phyloP scores from a whole-genome alignment of 2,797 vertebrate genomes.

The Hemitrygon akajei region DNA sequence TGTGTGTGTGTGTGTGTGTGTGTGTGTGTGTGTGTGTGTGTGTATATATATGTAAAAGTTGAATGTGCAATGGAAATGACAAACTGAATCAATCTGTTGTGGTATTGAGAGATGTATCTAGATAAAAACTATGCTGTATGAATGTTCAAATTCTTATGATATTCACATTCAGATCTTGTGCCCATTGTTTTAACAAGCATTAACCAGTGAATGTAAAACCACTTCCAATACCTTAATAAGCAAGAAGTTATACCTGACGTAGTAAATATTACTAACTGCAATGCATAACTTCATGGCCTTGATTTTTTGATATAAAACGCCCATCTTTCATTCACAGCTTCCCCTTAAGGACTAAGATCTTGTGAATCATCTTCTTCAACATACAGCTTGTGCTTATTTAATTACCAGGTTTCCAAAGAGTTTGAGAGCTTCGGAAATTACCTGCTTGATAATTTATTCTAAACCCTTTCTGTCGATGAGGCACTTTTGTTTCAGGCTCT shows the following conservation, averaged over 20 bases:
- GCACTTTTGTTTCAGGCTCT: not conserved
- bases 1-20: no score
- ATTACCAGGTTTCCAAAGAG: not conserved
- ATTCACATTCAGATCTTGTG: not conserved
- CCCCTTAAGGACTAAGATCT: not conserved
- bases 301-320: not conserved
- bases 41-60: not conserved
- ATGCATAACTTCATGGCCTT: not conserved
- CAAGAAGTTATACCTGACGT: not conserved
- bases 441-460: not conserved
- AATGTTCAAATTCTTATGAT: not conserved
- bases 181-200: not conserved
- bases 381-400: not conserved
- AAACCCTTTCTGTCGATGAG: not conserved
- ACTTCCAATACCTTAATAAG: not conserved
- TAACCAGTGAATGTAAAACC: not conserved
- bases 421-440: not conserved
- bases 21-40: not conserved
- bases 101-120: not conserved
- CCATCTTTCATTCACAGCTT: not conserved
- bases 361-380: not conserved
- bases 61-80: not conserved
- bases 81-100: not conserved
- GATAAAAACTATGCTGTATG: not conserved
- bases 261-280: not conserved